A percentile compares a stretch with the other conserved stretches of the same genome.
phyloP scores from a whole-genome alignment of 2,888 invertebrate genomes.

The Ophioninae sp. region DNA sequence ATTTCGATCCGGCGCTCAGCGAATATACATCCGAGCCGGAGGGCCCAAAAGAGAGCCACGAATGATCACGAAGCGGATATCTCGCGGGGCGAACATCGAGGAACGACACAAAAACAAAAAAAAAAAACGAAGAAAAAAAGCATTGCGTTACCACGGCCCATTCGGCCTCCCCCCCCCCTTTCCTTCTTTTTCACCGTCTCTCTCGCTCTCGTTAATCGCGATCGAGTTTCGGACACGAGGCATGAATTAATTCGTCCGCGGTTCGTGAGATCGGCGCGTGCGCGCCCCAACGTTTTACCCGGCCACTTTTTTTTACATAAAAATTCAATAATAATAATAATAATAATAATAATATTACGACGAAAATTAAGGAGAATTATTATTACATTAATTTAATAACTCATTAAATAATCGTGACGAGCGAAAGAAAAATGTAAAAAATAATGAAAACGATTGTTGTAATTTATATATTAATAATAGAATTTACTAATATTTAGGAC shows the following conservation, averaged over 20 bases:
- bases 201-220: slow-evolving; percentile 45
- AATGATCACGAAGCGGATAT: slow-evolving; percentile 52
- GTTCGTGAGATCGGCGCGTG: slow-evolving; percentile 30
- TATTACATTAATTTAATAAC: too few relatives aligned
- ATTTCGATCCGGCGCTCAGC: slow-evolving; percentile 46
- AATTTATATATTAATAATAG: too few relatives aligned
- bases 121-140: slow-evolving; percentile 22
- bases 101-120: too few relatives aligned
- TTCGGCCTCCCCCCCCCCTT: neutral
- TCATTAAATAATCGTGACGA: too few relatives aligned
- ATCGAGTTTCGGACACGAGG: slow-evolving; percentile 54
- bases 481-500: too few relatives aligned
- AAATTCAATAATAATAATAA: neutral
- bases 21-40: slow-evolving; percentile 24
- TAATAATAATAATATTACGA: neutral
- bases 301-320: neutral
- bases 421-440: too few relatives aligned
- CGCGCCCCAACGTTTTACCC: slow-evolving; percentile 14
- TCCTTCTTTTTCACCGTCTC: slow-evolving; percentile 1
- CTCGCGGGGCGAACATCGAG: slow-evolving; percentile 29
- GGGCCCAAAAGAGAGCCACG: slow-evolving; percentile 24
- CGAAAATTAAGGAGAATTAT: neutral
- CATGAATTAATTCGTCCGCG: slow-evolving; percentile 53
- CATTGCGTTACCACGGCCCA: slow-evolving; percentile 16
- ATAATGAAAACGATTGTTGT: too few relatives aligned